phyloP scores from a whole-genome alignment of 2,113 vertebrate genomes.

The Himantopus leucocephalus region DNA sequence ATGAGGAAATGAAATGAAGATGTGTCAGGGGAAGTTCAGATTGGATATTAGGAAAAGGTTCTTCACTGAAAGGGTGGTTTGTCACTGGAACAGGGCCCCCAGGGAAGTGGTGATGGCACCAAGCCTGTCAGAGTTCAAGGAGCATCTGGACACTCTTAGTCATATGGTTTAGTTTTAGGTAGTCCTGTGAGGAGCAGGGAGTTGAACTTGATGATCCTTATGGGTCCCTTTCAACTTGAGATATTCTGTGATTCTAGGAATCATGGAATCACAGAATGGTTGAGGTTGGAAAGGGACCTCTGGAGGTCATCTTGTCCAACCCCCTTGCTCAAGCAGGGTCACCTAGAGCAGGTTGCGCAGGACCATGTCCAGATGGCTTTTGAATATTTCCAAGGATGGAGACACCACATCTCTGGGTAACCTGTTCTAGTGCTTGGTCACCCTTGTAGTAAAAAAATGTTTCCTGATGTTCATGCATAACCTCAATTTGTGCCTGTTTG shows the following conservation, averaged over 20 bases:
- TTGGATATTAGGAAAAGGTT: background rate
- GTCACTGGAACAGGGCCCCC: background rate
- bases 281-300: background rate
- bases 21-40: background rate
- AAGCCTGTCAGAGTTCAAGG: background rate
- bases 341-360: background rate
- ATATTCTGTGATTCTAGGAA: background rate
- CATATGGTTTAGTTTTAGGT: background rate
- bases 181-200: background rate
- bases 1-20: background rate
- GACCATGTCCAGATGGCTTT: background rate
- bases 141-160: background rate
- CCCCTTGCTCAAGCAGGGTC: background rate
- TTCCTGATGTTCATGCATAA: rapidly evolving
- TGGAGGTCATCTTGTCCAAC: background rate
- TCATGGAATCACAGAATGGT: background rate
- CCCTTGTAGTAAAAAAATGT: background rate
- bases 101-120: background rate
- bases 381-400: background rate
- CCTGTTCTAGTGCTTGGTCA: background rate
- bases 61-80: background rate
- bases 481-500: background rate
- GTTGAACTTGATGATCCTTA: background rate
- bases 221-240: background rate
- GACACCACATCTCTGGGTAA: background rate